These are phyloP conservation scores for Odobenus rosmarus DNA, from an alignment of 2,113 vertebrate species.

Conservation along the genomic window DNA sequence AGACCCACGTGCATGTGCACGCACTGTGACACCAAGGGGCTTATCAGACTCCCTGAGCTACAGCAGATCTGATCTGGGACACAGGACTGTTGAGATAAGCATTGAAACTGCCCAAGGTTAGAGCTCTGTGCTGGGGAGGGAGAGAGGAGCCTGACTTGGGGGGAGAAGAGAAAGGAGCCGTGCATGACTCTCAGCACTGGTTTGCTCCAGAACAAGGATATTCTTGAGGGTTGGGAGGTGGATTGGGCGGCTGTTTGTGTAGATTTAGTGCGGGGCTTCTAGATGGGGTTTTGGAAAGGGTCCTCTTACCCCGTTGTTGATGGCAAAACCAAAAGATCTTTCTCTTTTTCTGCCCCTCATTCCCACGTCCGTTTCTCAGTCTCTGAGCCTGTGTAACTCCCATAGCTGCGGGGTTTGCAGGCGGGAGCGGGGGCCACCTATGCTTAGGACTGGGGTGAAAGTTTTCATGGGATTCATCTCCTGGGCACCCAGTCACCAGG, in stretches of 20 bases:
- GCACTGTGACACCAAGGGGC: not conserved
- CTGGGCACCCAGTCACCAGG: not conserved
- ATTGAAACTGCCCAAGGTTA: not conserved
- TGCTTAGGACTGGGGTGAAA: not conserved
- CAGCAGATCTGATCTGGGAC: not conserved
- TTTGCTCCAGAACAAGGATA: not conserved
- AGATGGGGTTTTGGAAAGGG: not conserved
- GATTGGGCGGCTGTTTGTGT: not conserved
- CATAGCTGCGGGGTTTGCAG: not conserved
- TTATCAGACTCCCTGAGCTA: constrained; percentile 31
- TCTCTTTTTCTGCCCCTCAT: not conserved
- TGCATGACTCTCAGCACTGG: not conserved
- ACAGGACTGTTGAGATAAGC: constrained; percentile 27
- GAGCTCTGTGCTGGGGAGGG: not conserved
- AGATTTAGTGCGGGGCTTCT: not conserved
- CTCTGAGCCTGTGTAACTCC: not conserved
- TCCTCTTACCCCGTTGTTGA: not conserved
- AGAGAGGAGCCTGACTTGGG: not conserved
- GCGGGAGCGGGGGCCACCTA: not conserved
- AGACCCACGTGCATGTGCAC: not conserved
- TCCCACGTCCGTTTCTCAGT: not conserved
- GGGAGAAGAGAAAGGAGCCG: not conserved
- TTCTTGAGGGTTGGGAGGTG: not conserved
- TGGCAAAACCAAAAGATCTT: not conserved
- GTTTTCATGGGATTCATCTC: not conserved